phyloP scores from a whole-genome alignment of 2,113 vertebrate species.

The Benthochromis sp. region DNA sequence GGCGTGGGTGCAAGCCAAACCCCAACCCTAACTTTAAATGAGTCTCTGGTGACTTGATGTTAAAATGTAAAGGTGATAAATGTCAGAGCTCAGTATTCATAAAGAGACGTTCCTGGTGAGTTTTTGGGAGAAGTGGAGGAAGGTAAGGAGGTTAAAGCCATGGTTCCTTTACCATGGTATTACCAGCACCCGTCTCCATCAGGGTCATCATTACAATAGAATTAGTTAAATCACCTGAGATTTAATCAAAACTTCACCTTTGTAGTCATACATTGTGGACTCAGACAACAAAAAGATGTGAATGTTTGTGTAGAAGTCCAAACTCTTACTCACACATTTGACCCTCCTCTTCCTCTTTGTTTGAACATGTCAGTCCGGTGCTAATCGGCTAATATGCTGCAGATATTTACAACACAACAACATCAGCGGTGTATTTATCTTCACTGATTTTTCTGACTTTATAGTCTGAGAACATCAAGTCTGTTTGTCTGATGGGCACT shows the following conservation, averaged over 20 bases:
- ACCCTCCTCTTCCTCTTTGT: not conserved
- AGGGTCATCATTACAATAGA: not conserved
- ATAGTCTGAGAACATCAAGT: not conserved
- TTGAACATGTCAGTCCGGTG: fast-evolving
- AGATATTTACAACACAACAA: not conserved
- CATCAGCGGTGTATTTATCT: not conserved
- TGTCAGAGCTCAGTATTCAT: not conserved
- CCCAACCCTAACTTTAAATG: not conserved
- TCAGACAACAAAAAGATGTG: not conserved
- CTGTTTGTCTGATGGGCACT: not conserved
- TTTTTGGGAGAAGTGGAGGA: fast-evolving
- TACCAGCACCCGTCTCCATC: not conserved
- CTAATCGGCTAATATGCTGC: not conserved
- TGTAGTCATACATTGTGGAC: not conserved
- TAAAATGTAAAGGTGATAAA: not conserved
- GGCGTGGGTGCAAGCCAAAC: fast-evolving
- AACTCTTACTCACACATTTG: not conserved
- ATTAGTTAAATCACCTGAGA: not conserved
- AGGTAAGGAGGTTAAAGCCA: not conserved
- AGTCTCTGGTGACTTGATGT: not conserved
- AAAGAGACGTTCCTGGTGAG: fast-evolving
- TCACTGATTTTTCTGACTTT: not conserved
- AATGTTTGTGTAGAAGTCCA: not conserved
- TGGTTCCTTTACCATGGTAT: fast-evolving
- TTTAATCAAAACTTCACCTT: not conserved